Percentiles rank a stretch among this genome's conserved stretches.
Conservation (phyloP, 2,797 vertebrate species). For the Chelon auratus region DNA sequence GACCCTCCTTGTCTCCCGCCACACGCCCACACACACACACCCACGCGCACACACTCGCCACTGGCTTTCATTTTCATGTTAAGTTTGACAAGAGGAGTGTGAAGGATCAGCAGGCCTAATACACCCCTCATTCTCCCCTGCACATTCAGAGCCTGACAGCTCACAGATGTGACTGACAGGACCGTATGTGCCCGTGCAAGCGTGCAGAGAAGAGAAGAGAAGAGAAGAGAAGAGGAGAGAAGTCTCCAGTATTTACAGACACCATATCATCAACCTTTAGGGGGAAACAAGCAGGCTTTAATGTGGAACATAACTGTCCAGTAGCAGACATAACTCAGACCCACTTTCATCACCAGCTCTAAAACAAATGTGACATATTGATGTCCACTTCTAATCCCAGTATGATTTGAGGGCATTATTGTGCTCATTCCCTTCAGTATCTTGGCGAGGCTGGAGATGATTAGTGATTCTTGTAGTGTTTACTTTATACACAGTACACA, state of each 20-base stretch:
- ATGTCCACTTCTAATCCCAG: slow-evolving; percentile 63
- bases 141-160: slow-evolving; percentile 78
- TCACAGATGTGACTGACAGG: slow-evolving; percentile 80
- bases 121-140: slow-evolving; percentile 63
- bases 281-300: slow-evolving; percentile 1
- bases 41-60: slow-evolving; percentile 34
- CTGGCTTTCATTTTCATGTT: slow-evolving; percentile 77
- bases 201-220: slow-evolving; percentile 56
- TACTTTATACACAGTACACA: slow-evolving; percentile 33
- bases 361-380: slow-evolving; percentile 67
- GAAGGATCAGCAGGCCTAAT: slow-evolving; percentile 81
- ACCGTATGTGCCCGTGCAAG: slow-evolving; percentile 75
- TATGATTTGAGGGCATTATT: slow-evolving; percentile 60
- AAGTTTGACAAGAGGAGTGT: slow-evolving; percentile 82
- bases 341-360: slow-evolving; percentile 55
- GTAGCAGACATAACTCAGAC: slow-evolving; percentile 56
- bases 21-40: slow-evolving; percentile 1
- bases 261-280: slow-evolving; percentile 51
- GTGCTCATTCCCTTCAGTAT: slow-evolving; percentile 42
- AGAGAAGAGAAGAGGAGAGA: slow-evolving; percentile 6
- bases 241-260: slow-evolving; percentile 23
- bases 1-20: slow-evolving; percentile 67
- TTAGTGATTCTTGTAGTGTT: slow-evolving; percentile 58
- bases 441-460: slow-evolving; percentile 18
- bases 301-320: slow-evolving; percentile 53